These are phyloP conservation scores for Sterrhoptilus dennistouni DNA, from an alignment of 2,113 vertebrate species.

Conservation along the genomic window DNA sequence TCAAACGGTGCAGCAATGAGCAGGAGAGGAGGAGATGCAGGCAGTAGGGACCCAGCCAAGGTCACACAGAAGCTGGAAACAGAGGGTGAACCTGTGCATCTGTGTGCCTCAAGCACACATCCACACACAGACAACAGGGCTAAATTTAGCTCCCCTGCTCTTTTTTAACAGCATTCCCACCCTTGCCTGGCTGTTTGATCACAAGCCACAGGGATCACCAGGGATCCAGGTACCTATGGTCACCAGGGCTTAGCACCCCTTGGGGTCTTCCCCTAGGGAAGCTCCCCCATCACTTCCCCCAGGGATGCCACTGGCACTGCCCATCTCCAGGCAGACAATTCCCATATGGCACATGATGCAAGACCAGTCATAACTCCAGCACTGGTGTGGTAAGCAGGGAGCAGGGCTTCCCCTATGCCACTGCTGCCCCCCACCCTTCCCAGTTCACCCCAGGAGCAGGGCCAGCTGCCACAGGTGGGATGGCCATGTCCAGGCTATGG, in stretches of 20 bases:
- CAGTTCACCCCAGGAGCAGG: background rate
- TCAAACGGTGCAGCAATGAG: background rate
- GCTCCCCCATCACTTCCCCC: accelerated
- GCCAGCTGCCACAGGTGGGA: background rate
- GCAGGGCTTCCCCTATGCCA: background rate
- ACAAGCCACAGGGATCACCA: background rate
- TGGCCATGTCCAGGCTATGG: background rate
- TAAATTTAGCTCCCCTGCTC: background rate
- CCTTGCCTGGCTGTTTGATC: background rate
- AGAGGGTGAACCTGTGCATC: background rate
- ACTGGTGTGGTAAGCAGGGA: background rate
- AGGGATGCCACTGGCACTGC: background rate
- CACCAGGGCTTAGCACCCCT: background rate
- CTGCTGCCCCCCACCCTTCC: background rate
- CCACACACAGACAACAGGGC: accelerated
- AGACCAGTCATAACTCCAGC: background rate
- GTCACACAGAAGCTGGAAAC: background rate
- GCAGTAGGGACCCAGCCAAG: background rate
- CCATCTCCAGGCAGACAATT: background rate
- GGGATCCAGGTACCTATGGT: accelerated
- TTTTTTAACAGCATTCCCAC: background rate
- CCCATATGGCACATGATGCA: accelerated
- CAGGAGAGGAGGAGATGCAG: background rate
- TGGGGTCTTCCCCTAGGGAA: background rate
- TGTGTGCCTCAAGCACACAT: background rate